Evolutionary conservation across 2,797 vertebrate species (phyloP), one percentile per base, ranked within the genome.

Genomic region (Crenichthys baileyi): DNA sequence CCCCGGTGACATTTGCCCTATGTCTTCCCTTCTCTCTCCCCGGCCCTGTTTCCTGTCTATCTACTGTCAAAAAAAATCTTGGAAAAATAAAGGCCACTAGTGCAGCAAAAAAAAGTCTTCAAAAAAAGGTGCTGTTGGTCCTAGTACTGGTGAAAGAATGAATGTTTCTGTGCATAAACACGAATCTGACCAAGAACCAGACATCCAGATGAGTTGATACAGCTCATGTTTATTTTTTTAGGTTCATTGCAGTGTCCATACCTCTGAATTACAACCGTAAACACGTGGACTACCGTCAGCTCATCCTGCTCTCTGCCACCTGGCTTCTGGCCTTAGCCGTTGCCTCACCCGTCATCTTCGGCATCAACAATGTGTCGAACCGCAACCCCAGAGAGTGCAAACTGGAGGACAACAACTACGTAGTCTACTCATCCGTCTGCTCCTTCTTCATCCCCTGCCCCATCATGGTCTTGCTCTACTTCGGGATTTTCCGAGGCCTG

Each of bases 381-480:
- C 95, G 98, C 26, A 94, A 98, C 86, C 95, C 96, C 51, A 91
- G 87, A 8, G 93, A 95, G 90, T 99, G 98, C 90, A 97, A 97
- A 84, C 95, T 99, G 88, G 98, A 99, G 92, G 95, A 98, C 92
- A 92, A 97, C 90, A 97, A 96, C 93, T 99, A 97, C 22, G 94
- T 99, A 1, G 92, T 99, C 7, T 98, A 97, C 68, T 99, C 97
- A 20, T 99, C 98, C 2, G 93, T 98, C 77, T 99, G 98, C 92
- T 99, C 98, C 83, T 99, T 98, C 92, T 97, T 99, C 91, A 95
- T 99, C 83, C 98, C 98, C 29, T 99, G 98, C 79, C 98, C 97
- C 36, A 93, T 98, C 90, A 97, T 98, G 98, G 91, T 99, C 82
- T 91, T 99, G 87, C 97, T 99, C 41, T 99, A 97, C 93, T 96